phyloP scores from a whole-genome alignment of 2,113 vertebrate species.

The Myodes glareolus region DNA sequence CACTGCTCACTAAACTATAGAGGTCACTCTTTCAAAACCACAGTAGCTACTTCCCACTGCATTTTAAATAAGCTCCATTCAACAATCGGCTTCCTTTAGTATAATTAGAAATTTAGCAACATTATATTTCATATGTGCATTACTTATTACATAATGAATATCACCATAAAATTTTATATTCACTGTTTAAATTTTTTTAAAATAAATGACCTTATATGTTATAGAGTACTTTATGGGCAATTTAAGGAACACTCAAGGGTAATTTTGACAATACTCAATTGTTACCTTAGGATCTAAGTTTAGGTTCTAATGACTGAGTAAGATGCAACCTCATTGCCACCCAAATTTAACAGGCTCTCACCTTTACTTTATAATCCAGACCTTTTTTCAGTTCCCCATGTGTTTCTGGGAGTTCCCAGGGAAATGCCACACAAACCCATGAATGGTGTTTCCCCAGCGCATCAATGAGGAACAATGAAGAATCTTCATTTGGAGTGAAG shows the following conservation, averaged over 20 bases:
- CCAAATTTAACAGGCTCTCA: neutral
- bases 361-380: neutral
- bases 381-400: neutral
- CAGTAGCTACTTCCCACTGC: neutral
- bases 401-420: neutral
- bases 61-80: neutral
- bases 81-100: neutral
- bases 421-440: neutral
- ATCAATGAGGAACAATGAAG: neutral
- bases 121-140: neutral
- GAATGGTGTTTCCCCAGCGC: fast-evolving
- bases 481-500: neutral
- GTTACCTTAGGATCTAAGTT: neutral
- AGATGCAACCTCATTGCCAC: neutral
- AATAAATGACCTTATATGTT: neutral
- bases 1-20: neutral
- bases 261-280: neutral
- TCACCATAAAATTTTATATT: neutral
- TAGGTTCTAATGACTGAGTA: neutral
- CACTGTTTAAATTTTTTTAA: neutral
- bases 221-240: neutral
- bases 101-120: neutral
- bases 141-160: neutral
- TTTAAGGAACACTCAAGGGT: slow-evolving; percentile 20
- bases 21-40: neutral